Percentiles rank a stretch among this genome's conserved stretches.
phyloP scores from a whole-genome alignment of 2,797 vertebrate species.

The Loriculus beryllinus region DNA sequence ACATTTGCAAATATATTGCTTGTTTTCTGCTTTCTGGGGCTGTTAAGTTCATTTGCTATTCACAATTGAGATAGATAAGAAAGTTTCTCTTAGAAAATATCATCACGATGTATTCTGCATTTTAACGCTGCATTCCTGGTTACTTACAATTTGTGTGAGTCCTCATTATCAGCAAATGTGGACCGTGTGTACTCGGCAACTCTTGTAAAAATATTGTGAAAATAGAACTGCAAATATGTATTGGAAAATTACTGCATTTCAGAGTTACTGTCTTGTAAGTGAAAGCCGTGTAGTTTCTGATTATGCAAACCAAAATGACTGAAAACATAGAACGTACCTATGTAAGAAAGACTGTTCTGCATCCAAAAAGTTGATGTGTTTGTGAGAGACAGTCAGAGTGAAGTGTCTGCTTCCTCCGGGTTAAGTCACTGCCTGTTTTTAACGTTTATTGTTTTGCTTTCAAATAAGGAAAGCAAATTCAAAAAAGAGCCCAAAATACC shows the following conservation, averaged over 20 bases:
- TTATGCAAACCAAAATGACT: neutral
- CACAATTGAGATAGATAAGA: neutral
- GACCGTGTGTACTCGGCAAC: conserved; percentile 20
- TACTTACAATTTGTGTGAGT: conserved; percentile 3
- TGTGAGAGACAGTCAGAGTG: neutral
- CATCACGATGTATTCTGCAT: neutral
- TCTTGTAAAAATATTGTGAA: conserved; percentile 2
- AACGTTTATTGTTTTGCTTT: neutral
- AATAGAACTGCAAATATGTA: neutral
- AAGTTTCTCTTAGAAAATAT: conserved; percentile 49
- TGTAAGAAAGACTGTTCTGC: neutral
- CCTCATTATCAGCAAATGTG: neutral
- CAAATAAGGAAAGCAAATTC: neutral
- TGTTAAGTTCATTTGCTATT: conserved; percentile 19
- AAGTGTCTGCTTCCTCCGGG: neutral
- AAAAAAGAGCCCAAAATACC: neutral
- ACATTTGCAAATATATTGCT: neutral
- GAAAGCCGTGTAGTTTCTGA: neutral
- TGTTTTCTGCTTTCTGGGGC: neutral
- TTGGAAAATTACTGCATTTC: neutral
- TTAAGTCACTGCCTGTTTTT: neutral
- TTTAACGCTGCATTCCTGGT: neutral
- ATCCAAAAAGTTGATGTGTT: neutral
- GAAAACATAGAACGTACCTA: neutral
- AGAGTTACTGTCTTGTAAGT: conserved; percentile 18